phyloP scores from a whole-genome alignment of 2,113 vertebrate genomes.

The Sprattus sprattus region DNA sequence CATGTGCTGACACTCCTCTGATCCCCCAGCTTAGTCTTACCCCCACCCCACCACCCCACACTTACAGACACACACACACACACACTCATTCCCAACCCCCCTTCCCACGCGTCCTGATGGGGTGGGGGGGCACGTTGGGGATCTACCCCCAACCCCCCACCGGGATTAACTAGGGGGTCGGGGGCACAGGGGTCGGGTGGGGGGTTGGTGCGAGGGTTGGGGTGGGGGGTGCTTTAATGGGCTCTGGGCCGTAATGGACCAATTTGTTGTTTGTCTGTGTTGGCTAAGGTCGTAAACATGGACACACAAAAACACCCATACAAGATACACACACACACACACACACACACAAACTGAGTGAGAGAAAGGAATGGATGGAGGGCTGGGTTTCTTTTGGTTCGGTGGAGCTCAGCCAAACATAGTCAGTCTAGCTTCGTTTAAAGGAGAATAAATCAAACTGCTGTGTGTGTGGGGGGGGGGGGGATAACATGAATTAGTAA shows the following conservation, averaged over 20 bases:
- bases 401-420: constrained; percentile 53
- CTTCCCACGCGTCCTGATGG: no score
- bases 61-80: background rate
- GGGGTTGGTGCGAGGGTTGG: constrained; percentile 41
- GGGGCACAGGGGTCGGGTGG: constrained; percentile 52
- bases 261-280: constrained; percentile 68
- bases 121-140: no score
- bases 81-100: background rate
- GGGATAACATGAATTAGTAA: no score
- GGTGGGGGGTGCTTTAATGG: constrained; percentile 56
- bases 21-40: no score
- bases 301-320: constrained; percentile 49
- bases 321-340: no score
- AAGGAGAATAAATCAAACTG: constrained; percentile 28
- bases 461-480: no score
- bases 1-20: no score
- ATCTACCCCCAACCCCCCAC: constrained; percentile 46
- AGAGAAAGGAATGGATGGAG: no score
- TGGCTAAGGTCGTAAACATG: constrained; percentile 60
- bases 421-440: constrained; percentile 44
- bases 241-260: constrained; percentile 65
- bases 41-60: no score
- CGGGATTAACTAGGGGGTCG: constrained; percentile 53
- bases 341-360: no score
- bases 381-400: no score